These are phyloP conservation scores for Limonius californicus DNA, from an alignment of 1,140 invertebrate species.

Conservation along the genomic window DNA sequence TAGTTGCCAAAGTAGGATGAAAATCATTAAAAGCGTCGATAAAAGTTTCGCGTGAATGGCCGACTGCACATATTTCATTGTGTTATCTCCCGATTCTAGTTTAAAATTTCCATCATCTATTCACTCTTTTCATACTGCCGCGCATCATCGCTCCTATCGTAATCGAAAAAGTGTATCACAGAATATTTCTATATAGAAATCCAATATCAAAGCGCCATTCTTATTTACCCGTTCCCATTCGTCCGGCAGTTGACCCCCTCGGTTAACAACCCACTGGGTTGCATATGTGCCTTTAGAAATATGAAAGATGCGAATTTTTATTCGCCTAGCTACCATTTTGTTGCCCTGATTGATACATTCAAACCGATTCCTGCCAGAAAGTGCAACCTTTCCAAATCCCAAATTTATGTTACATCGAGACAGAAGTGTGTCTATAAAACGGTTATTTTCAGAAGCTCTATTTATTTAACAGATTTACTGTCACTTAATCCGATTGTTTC, in stretches of 20 bases:
- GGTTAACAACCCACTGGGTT: neutral
- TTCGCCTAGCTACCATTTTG: neutral
- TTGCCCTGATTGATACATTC: neutral
- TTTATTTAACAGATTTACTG: too few species aligned
- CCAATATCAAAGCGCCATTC: neutral
- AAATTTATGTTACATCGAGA: too few species aligned
- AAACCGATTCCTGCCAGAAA: too few species aligned
- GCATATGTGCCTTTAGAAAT: neutral
- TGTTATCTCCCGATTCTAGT: neutral
- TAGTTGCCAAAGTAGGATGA: neutral
- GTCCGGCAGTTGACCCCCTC: neutral
- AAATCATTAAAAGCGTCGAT: neutral
- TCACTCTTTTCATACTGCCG: neutral
- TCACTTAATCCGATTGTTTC: neutral
- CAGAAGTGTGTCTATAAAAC: too few species aligned
- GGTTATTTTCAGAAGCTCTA: too few species aligned
- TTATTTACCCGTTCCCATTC: constrained; percentile 1
- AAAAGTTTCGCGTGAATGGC: neutral
- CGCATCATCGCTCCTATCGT: neutral
- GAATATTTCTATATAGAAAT: neutral
- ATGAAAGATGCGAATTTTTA: neutral
- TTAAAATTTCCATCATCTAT: neutral
- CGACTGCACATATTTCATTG: neutral
- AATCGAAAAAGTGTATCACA: constrained; percentile 1
- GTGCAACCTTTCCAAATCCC: too few species aligned